Evolutionary conservation across 2,113 vertebrate species (phyloP), one percentile per base, ranked within the genome.

Genomic region (Rhinolophus ferrumequinum): DNA sequence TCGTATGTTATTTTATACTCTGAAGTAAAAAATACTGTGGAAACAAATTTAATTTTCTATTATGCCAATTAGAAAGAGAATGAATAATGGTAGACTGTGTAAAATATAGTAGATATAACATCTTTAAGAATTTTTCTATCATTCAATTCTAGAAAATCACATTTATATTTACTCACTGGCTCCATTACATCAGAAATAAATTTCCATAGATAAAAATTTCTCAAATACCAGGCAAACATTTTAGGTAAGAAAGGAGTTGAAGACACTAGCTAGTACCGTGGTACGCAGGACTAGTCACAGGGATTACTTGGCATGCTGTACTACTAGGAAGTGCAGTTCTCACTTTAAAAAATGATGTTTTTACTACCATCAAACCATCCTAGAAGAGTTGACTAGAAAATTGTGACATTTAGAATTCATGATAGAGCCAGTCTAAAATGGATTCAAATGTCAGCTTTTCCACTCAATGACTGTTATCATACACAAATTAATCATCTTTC

Each of bases 31-130:
- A 38, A 11, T 56, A 86, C 3, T 77, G 14, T 79, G 38, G 88
- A 95, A 93, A 75, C 80, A 56, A 67, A 75, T 38, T 70, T 66
- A 67, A 79, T 73, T 96, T 94, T 83, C 35, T 73, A 73, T 56
- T 62, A 79, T 30, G 50, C 16, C 16, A 93, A 87, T 54, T 54
- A 54, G 76, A 93, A 84, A 72, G 21, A 81, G 69, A 97, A 70
- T 82, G 52, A 79, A 90, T 60, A 79, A 93, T 60, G 22, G 87
- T 3, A 77, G 24, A 30, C 26, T 89, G 1, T 18, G 2, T 87
- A 76, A 94, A 95, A 87, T 84, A 85, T 11, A 80, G 18, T 2
- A 88, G 30, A 83, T 73, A 92, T 0, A 41, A 50, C 60, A 92
- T 38, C 58, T 84, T 88, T 41, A 82, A 50, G 21, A 93, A 9